A percentile compares a stretch with the other conserved stretches of the same genome.
phyloP scores from a whole-genome alignment of 2,888 invertebrate genomes.

The Carabus problematicus region DNA sequence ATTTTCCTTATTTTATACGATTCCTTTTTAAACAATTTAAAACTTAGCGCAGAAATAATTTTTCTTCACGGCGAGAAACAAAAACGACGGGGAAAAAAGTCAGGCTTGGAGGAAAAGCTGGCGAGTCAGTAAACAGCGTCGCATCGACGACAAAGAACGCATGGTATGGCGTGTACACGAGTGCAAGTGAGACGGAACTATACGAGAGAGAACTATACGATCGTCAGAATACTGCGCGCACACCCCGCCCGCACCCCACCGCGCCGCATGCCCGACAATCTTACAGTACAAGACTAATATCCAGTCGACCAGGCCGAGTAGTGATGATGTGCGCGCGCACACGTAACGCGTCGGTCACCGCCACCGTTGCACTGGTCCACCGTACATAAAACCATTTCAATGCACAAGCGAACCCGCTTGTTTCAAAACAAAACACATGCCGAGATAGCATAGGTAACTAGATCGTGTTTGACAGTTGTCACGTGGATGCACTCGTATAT shows the following conservation, averaged over 20 bases:
- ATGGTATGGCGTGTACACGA: not conserved
- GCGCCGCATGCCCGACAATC: constrained; percentile 1
- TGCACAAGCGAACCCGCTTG: constrained; percentile 59
- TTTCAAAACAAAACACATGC: constrained; percentile 62
- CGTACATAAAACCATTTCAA: constrained; percentile 60
- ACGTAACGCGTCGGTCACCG: constrained; percentile 37
- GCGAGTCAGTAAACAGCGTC: too few species aligned
- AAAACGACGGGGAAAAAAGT: too few species aligned
- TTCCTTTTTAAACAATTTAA: too few species aligned
- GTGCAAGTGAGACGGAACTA: constrained; percentile 21
- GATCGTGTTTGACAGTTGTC: constrained; percentile 61
- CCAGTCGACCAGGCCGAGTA: constrained; percentile 53
- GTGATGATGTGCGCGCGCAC: constrained; percentile 45
- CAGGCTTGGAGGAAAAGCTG: too few species aligned
- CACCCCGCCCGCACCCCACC: constrained; percentile 53
- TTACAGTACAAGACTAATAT: constrained; percentile 57
- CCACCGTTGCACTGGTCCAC: constrained; percentile 53
- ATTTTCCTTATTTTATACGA: too few species aligned
- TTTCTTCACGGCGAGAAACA: too few species aligned
- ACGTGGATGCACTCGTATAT: constrained; percentile 52
- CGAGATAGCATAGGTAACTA: constrained; percentile 60
- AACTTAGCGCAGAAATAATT: too few species aligned
- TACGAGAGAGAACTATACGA: not conserved
- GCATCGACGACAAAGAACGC: too few species aligned
- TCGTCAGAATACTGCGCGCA: constrained; percentile 55